Evolutionary conservation across 2,888 invertebrate species (phyloP).

Genomic region (Tiliacea aurago): DNA sequence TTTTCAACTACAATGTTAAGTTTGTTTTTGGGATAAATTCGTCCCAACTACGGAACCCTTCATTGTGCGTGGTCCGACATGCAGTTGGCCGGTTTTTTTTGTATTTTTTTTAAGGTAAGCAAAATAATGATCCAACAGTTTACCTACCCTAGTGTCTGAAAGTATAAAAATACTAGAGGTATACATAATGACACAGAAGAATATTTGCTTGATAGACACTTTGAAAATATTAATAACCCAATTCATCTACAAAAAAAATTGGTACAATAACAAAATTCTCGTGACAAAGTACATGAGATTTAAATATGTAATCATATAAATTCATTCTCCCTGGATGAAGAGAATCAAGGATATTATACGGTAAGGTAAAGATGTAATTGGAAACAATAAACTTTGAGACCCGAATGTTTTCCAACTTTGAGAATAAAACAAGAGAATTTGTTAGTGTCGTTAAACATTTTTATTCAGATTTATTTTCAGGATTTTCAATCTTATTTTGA

Average conservation of each 20-base stretch:
- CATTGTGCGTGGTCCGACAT: too few relatives aligned
- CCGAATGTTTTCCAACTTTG: slow-evolving; percentile 42
- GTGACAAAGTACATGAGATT: slow-evolving; percentile 48
- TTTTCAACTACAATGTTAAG: too few relatives aligned
- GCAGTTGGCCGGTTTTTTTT: too few relatives aligned
- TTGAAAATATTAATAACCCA: slow-evolving; percentile 9
- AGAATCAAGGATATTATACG: slow-evolving; percentile 47
- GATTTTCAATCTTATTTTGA: slow-evolving; percentile 41
- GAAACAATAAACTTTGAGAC: slow-evolving; percentile 68
- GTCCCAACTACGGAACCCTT: too few relatives aligned
- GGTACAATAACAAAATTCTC: slow-evolving; percentile 36
- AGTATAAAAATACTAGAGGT: neutral
- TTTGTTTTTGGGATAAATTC: too few relatives aligned
- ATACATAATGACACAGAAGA: neutral
- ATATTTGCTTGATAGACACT: neutral
- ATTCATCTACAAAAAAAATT: slow-evolving; percentile 43
- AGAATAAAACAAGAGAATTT: slow-evolving; percentile 38
- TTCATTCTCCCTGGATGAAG: slow-evolving; percentile 35
- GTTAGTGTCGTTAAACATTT: slow-evolving; percentile 42
- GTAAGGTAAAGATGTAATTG: slow-evolving; percentile 67
- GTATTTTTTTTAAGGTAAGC: neutral
- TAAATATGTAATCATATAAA: slow-evolving; percentile 50
- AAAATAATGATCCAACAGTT: neutral
- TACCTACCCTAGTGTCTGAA: too few relatives aligned
- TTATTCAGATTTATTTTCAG: slow-evolving; percentile 24